Conservation (phyloP, 2,888 invertebrate species). For the Cerceris rybyensis region DNA sequence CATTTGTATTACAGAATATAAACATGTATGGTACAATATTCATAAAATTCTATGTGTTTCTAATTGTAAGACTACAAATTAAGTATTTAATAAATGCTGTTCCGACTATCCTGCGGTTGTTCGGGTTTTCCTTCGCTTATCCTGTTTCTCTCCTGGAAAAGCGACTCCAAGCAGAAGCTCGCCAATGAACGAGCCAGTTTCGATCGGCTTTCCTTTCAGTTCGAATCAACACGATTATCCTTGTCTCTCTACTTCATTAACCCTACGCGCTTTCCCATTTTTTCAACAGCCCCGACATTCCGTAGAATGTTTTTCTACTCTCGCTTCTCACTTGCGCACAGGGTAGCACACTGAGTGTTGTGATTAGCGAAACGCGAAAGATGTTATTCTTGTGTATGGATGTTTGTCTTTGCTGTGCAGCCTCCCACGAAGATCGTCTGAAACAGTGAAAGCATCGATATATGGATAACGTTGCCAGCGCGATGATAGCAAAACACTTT, state of each 20-base stretch:
- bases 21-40: too few species aligned
- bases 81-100: too few species aligned
- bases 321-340: constrained; percentile 55
- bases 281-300: constrained; percentile 32
- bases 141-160: too few species aligned
- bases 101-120: too few species aligned
- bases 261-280: constrained; percentile 20
- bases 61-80: too few species aligned
- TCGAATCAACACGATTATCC: background rate
- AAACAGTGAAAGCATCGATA: constrained; percentile 65
- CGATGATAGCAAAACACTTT: constrained; percentile 55
- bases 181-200: too few species aligned
- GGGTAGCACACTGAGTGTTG: constrained; percentile 63
- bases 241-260: background rate
- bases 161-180: too few species aligned
- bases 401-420: constrained; percentile 74
- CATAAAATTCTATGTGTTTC: too few species aligned
- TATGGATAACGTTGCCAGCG: constrained; percentile 29
- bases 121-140: too few species aligned
- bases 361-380: constrained; percentile 69
- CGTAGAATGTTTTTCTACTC: constrained; percentile 68
- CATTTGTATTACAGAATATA: too few species aligned
- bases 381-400: constrained; percentile 79
- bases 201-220: background rate
- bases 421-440: constrained; percentile 71